Evolutionary conservation across 2,797 vertebrate species (phyloP), one percentile per base, ranked within the genome.

Genomic region (Anomalospiza imberbis): DNA sequence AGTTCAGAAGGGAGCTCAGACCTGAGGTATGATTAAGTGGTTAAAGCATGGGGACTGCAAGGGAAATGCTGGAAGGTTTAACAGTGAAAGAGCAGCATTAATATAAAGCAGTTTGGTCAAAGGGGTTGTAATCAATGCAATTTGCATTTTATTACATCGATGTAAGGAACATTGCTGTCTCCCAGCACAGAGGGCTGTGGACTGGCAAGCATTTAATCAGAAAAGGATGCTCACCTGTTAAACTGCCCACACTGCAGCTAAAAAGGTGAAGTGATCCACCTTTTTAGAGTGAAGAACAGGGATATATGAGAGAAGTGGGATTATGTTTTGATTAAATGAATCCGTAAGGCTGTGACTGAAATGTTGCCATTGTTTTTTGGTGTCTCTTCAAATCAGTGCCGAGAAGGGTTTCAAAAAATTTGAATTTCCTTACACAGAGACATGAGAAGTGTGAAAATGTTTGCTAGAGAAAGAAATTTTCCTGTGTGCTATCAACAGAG

Each of bases 181-280:
- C 42, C 20, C 20, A n/a, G 62, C 50, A 20, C 48, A 54, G 42
- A 38, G 38, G 45, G 26, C 68, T 89, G 60, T n/a, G 5, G 9
- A 9, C 34, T 73, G 67, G 53, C 34, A 66, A 63, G 58, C 11
- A n/a, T 10, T 26, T 25, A 19, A 4, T 62, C n/a, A 40, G 32
- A 25, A 75, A 40, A 48, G 48, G 28, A 36, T 32, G 19, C 31
- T 75, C 32, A 25, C 63, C 31, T 68, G 8, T 53, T 31, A 12
- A 73, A n/a, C 15, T 61, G 53, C 19, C 5, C 1, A 0, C 12
- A 18, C 14, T 71, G 60, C 63, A 47, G 0, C 15, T 29, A 1
- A 40, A 50, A 77, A 78, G 38, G n/a, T 65, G 50, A 61, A 40
- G 31, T 1, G 6, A n/a, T 54, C 53, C 14, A 4, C n/a, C n/a